phyloP scores from a whole-genome alignment of 1,140 invertebrate species.

The Drosophila murphyi region DNA sequence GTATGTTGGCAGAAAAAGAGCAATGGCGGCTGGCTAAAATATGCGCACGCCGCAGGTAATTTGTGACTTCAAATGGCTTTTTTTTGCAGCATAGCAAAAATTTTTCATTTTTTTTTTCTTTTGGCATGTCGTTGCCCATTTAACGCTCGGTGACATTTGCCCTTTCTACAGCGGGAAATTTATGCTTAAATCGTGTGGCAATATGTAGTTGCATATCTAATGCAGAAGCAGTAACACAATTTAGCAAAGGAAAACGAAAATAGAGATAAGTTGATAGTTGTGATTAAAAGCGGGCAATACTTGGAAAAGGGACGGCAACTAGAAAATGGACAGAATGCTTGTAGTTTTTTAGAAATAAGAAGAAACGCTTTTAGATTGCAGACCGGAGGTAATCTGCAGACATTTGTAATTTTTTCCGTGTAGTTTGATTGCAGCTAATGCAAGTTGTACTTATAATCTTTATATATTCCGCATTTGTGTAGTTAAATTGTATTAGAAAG shows the following conservation, averaged over 20 bases:
- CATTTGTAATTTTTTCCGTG: too few relatives aligned
- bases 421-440: too few relatives aligned
- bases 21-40: conserved; percentile 53
- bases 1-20: conserved; percentile 47
- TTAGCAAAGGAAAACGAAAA: conserved; percentile 64
- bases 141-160: conserved; percentile 44
- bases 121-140: conserved; percentile 43
- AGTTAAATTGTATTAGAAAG: too few relatives aligned
- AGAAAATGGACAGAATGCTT: not conserved
- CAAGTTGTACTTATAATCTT: too few relatives aligned
- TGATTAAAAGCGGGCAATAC: conserved; percentile 28
- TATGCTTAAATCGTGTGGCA: conserved; percentile 57
- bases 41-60: conserved; percentile 73
- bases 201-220: conserved; percentile 66
- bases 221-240: conserved; percentile 44
- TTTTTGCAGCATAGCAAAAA: conserved; percentile 32
- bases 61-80: conserved; percentile 63
- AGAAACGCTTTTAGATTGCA: too few relatives aligned
- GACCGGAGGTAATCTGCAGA: too few relatives aligned
- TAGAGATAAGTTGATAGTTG: conserved; percentile 38
- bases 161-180: conserved; percentile 46
- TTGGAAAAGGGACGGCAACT: not conserved
- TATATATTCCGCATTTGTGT: too few relatives aligned
- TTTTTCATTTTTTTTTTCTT: conserved; percentile 7
- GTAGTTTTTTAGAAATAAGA: too few relatives aligned